These are phyloP conservation scores for Dicrurus megarhynchus DNA, from an alignment of 2,113 vertebrate species.

Conservation along the genomic window DNA sequence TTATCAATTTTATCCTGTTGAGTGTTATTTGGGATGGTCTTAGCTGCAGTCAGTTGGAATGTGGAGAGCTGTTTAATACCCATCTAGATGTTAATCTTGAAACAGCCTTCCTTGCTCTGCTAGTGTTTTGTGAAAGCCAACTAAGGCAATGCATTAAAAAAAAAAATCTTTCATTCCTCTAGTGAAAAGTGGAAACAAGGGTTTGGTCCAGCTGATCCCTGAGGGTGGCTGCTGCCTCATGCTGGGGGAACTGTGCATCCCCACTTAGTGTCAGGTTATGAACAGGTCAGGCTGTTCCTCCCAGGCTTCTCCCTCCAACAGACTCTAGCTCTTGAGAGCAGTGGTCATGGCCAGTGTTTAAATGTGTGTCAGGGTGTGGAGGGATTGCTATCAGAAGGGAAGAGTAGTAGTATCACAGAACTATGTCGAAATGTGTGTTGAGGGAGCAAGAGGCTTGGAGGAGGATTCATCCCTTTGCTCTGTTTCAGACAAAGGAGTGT, in stretches of 20 bases:
- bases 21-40: not conserved
- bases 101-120: not conserved
- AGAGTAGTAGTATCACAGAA: not conserved
- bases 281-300: not conserved
- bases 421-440: not conserved
- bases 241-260: rapidly evolving
- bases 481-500: not conserved
- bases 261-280: not conserved
- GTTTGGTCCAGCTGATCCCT: not conserved
- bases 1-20: not conserved
- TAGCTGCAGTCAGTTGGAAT: not conserved
- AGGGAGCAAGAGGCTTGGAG: not conserved
- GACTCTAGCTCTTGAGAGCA: not conserved
- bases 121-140: not conserved
- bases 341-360: not conserved
- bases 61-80: not conserved
- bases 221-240: rapidly evolving
- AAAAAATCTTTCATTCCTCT: not conserved
- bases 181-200: not conserved
- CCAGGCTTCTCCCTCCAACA: not conserved
- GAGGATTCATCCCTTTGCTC: not conserved
- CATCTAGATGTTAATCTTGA: not conserved
- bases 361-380: not conserved
- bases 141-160: not conserved
- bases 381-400: not conserved